These are phyloP conservation scores for Ladona fulva DNA, from an alignment of 1,140 invertebrate species.

Conservation along the genomic window DNA sequence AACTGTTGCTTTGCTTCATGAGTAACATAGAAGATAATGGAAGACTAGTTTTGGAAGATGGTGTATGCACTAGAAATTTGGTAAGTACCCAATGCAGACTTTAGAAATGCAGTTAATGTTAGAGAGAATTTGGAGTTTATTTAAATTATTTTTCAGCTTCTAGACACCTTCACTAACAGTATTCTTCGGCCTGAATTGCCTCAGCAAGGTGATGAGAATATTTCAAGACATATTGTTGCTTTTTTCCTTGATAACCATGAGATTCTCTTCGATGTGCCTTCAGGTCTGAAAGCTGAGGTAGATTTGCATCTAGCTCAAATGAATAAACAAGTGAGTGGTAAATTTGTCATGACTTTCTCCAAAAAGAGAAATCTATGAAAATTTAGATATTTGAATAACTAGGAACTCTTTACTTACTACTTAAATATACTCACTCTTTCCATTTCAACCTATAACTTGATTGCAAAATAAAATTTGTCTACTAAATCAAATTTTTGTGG, in stretches of 20 bases:
- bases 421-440: no score
- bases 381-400: neutral
- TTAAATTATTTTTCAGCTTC: neutral
- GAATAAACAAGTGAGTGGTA: neutral
- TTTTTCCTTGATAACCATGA: constrained; percentile 15
- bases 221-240: constrained; percentile 11
- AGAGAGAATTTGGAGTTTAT: neutral
- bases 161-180: constrained; percentile 13
- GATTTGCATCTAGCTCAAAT: neutral
- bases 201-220: neutral
- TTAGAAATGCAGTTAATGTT: neutral
- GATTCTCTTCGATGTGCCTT: neutral
- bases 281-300: constrained; percentile 13
- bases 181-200: constrained; percentile 1
- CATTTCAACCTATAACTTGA: no score
- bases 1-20: neutral
- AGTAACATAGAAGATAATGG: neutral
- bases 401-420: no score
- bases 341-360: neutral
- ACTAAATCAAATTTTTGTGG: no score
- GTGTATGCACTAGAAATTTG: neutral
- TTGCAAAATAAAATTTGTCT: no score
- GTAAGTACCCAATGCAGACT: neutral
- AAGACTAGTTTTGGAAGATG: neutral
- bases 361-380: neutral